A percentile compares a stretch with the other conserved stretches of the same genome.
phyloP scores from a whole-genome alignment of 2,797 vertebrate species.

The Vireo griseus region DNA sequence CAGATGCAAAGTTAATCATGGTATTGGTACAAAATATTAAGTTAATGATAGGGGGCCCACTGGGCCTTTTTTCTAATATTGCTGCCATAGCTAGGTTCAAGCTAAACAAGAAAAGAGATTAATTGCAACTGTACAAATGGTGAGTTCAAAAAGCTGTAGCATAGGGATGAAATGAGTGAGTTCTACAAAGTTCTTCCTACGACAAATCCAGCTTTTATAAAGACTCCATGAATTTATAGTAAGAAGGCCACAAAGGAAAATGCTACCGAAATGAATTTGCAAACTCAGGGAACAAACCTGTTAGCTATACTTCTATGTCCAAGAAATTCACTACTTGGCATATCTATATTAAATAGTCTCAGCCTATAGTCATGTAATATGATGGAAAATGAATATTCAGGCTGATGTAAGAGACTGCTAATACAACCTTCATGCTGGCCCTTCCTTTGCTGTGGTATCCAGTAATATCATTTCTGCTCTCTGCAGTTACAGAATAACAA shows the following conservation, averaged over 20 bases:
- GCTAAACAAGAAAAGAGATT: not conserved
- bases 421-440: not conserved
- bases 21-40: not conserved
- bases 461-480: not conserved
- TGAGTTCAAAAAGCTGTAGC: not conserved
- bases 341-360: not conserved
- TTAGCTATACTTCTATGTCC: not conserved
- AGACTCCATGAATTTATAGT: not conserved
- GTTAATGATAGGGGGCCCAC: not conserved
- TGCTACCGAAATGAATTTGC: not conserved
- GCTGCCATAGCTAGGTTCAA: not conserved
- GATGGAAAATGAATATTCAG: not conserved
- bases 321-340: not conserved
- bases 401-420: not conserved
- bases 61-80: not conserved
- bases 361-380: no score
- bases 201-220: not conserved
- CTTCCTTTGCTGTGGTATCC: not conserved
- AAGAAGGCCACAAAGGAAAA: not conserved
- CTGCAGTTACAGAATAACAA: not conserved
- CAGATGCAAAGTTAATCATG: slow-evolving; percentile 31
- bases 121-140: not conserved
- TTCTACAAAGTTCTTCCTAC: not conserved
- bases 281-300: not conserved
- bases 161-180: not conserved